A percentile compares a stretch with the other conserved stretches of the same genome.
Conservation (phyloP, 2,797 vertebrate species). For the Sebastiscus tertius region DNA sequence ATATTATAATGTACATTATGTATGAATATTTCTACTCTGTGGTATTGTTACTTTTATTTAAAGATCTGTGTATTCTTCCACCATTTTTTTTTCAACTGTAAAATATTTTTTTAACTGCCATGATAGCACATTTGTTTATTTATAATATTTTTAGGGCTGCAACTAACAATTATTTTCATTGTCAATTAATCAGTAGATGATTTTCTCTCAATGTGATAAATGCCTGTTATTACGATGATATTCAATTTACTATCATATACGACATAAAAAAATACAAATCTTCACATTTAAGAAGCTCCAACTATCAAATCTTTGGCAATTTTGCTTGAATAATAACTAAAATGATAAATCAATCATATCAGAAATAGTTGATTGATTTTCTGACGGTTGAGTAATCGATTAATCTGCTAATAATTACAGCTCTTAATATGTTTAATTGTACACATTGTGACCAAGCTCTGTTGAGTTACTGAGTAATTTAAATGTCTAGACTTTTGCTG, state of each 20-base stretch:
- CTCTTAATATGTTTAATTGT: not conserved
- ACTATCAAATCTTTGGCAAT: not conserved
- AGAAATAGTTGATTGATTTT: not conserved
- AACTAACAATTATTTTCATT: not conserved
- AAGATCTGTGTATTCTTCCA: not conserved
- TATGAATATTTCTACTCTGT: no score
- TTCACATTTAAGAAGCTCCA: not conserved
- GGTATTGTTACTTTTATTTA: no score
- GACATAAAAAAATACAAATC: not conserved
- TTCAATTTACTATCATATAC: not conserved
- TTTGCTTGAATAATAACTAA: not conserved
- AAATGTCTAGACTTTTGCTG: slow-evolving; percentile 37
- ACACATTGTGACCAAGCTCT: not conserved
- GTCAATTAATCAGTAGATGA: not conserved
- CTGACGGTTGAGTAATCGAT: not conserved
- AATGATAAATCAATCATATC: not conserved
- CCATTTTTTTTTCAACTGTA: not conserved
- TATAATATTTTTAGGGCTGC: not conserved
- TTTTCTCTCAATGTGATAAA: not conserved
- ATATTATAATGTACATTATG: no score
- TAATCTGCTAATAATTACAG: not conserved
- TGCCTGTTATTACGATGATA: no score
- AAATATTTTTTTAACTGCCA: not conserved
- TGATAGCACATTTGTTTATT: not conserved
- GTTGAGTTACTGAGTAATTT: not conserved